phyloP scores from a whole-genome alignment of 1,140 invertebrate genomes.

The Heliconius himera region DNA sequence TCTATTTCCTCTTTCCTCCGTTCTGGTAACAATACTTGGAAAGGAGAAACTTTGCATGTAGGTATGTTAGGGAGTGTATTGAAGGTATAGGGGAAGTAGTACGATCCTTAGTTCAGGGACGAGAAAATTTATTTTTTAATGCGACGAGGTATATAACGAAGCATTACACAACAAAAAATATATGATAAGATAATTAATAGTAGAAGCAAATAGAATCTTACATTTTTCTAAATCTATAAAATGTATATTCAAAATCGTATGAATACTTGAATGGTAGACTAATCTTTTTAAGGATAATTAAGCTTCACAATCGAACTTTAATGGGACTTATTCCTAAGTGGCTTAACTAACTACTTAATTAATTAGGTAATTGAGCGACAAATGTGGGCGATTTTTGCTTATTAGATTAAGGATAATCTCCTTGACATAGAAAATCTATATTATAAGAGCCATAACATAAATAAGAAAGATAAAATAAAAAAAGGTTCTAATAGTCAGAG shows the following conservation, averaged over 20 bases:
- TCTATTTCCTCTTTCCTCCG: no score
- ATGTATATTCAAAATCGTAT: not conserved
- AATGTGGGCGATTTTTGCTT: not conserved
- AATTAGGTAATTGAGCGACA: slow-evolving; percentile 5
- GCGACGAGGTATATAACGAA: no score
- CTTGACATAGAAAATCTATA: not conserved
- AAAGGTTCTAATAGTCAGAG: no score
- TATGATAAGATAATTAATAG: not conserved
- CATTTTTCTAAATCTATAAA: not conserved
- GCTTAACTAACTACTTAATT: slow-evolving; percentile 9
- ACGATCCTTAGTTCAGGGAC: no score
- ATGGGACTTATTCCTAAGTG: not conserved
- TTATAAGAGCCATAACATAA: not conserved
- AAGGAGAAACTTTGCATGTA: no score
- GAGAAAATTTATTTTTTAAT: no score
- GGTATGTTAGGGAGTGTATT: no score
- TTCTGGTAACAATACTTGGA: no score
- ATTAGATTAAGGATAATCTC: not conserved
- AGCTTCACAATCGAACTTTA: not conserved
- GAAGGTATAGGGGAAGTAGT: no score
- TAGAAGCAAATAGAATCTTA: not conserved
- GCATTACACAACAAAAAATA: no score
- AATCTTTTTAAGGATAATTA: not conserved
- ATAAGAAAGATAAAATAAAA: no score
- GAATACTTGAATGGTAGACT: not conserved